Percentiles rank a stretch among this genome's conserved stretches.
Conservation (phyloP, 2,113 vertebrate genomes). For the Neomonachus schauinslandi region DNA sequence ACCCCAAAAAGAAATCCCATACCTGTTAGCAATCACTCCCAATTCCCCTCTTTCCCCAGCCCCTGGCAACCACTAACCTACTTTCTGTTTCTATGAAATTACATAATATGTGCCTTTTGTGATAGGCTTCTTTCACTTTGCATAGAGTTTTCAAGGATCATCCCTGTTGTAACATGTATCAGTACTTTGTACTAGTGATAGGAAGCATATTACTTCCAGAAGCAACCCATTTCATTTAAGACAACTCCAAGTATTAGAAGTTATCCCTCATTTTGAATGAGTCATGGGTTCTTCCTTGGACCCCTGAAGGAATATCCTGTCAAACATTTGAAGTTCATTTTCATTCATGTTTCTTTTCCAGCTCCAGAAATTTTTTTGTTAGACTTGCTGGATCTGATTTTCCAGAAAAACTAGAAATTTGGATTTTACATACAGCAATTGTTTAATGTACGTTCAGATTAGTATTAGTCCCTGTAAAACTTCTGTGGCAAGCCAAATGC, state of each 20-base stretch:
- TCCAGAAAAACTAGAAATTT: slow-evolving; percentile 20
- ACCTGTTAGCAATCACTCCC: neutral
- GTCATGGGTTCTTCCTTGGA: neutral
- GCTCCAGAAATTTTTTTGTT: neutral
- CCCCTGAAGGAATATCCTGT: neutral
- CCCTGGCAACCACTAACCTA: neutral
- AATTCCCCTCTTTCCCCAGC: neutral
- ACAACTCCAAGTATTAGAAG: neutral
- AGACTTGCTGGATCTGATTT: slow-evolving; percentile 31
- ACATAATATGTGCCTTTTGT: neutral
- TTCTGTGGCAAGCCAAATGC: neutral
- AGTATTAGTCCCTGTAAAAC: neutral
- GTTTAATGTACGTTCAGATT: neutral
- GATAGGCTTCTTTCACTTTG: neutral
- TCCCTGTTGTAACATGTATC: neutral
- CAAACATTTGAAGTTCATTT: slow-evolving; percentile 34
- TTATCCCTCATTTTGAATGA: neutral
- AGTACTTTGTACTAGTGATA: neutral
- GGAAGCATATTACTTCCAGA: neutral
- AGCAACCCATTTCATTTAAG: neutral
- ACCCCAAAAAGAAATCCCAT: neutral
- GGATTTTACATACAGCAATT: neutral
- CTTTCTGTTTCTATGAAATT: neutral
- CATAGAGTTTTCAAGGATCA: neutral
- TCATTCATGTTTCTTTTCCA: neutral